Evolutionary conservation across 2,888 invertebrate genomes (phyloP).

Genomic region (Crossocerus cetratus): DNA sequence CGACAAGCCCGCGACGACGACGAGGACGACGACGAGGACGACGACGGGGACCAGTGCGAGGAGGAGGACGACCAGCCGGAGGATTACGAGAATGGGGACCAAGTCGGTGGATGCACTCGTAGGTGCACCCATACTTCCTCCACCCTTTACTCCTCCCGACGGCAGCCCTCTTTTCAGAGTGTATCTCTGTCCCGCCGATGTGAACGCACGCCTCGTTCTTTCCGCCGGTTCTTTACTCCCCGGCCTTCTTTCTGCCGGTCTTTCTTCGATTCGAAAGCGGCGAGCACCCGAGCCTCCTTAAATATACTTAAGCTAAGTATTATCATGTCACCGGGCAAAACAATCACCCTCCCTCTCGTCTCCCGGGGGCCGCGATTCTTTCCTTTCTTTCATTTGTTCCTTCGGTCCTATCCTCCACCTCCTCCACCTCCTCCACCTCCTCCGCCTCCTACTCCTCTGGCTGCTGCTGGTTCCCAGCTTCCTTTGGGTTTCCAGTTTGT

Average conservation of each 20-base stretch:
- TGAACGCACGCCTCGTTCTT: too few species aligned
- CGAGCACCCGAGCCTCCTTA: slow-evolving; percentile 35
- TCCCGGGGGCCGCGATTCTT: neutral
- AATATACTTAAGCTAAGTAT: slow-evolving; percentile 52
- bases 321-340: slow-evolving; percentile 53
- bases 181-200: too few species aligned
- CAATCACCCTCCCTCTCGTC: slow-evolving; percentile 33
- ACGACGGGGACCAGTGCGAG: slow-evolving; percentile 26
- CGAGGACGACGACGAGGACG: slow-evolving; percentile 20
- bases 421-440: neutral
- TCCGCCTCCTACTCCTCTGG: slow-evolving; percentile 1
- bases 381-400: neutral
- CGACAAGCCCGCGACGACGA: slow-evolving; percentile 20
- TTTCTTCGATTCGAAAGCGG: slow-evolving; percentile 33
- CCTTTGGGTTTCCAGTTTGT: slow-evolving; percentile 22
- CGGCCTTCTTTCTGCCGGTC: neutral
- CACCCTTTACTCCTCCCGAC: neutral
- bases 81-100: slow-evolving; percentile 12
- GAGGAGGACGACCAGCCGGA: neutral
- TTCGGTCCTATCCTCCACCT: neutral
- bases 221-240: too few species aligned
- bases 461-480: slow-evolving; percentile 5
- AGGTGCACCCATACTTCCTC: slow-evolving; percentile 33
- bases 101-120: slow-evolving; percentile 23
- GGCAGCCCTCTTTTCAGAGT: too few species aligned